Evolutionary conservation across 2,113 vertebrate species (phyloP), one percentile per base, ranked within the genome.

Genomic region (Colossoma macropomum): DNA sequence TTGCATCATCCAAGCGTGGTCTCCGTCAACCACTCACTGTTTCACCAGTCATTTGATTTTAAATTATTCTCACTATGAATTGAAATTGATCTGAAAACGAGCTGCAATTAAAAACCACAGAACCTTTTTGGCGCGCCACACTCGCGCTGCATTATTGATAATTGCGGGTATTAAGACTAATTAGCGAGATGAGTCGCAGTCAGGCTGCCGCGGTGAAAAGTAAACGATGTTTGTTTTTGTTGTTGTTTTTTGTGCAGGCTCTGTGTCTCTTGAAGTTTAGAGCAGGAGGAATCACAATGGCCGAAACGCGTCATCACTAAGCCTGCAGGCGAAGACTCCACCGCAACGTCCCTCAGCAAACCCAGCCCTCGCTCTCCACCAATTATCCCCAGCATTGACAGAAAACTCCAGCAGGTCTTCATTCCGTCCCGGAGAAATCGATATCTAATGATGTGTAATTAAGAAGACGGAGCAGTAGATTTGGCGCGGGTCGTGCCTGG

Each of bases 1-100:
- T 90, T 88, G 85, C 88, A 86, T 90, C 89, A 89, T 83, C 79
- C 77, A 32, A 80, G 56, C 56, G 25, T 76, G 85, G 69, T 45
- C 52, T 73, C 63, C 28, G 9, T 8, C 10, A 38, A 3, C 2
- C 48, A 50, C 48, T 21, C 59, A 16, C 65, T 81, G 69, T 75
- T 77, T 81, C 69, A 41, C 77, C 34, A 65, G 71, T 81, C 75
- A 81, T 85, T 79, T 77, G 52, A 75, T 72, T 85, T 75, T 62
- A 82, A 80, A 75, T 74, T 71, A 81, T 84, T 84, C 70, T 75
- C 45, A 60, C 74, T 85, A 66, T 81, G 83, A 80, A 62, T 81
- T 73, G 21, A 48, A 79, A 79, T 81, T 56, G 38, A 87, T 86
- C 70, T 56, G 66, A 54, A 48, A 84, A 75, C 38, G 41, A 83